phyloP scores from a whole-genome alignment of 2,888 invertebrate species.

The Acleris literana region DNA sequence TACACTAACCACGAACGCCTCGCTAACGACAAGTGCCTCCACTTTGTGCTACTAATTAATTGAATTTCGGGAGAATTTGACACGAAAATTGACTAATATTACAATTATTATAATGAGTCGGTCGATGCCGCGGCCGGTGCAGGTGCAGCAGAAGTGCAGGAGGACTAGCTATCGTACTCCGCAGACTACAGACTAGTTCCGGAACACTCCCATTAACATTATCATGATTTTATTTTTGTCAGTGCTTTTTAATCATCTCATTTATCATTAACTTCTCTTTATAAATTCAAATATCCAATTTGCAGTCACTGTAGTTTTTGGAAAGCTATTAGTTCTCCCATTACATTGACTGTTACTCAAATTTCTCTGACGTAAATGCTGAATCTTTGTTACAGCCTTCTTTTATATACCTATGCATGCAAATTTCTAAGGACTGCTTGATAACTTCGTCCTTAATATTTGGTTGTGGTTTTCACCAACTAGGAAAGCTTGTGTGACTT shows the following conservation, averaged over 20 bases:
- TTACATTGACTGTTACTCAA: no score
- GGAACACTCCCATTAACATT: slow-evolving; percentile 33
- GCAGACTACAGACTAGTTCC: slow-evolving; percentile 62
- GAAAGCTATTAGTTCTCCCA: no score
- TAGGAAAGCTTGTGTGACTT: no score
- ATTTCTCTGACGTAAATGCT: no score
- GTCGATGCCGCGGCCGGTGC: slow-evolving; percentile 29
- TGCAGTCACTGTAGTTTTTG: no score
- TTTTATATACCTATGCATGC: no score
- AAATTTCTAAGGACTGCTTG: no score
- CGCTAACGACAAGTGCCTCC: slow-evolving; percentile 54
- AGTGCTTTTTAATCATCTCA: background rate
- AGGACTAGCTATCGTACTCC: slow-evolving; percentile 74
- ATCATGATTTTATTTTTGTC: slow-evolving; percentile 3
- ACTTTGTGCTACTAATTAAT: slow-evolving; percentile 76
- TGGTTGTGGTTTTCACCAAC: no score
- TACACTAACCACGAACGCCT: slow-evolving; percentile 48
- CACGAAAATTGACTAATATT: slow-evolving; percentile 81
- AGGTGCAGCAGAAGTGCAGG: slow-evolving; percentile 18
- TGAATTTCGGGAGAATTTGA: slow-evolving; percentile 84
- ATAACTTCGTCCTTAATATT: no score
- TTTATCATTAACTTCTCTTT: background rate
- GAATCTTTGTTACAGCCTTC: no score
- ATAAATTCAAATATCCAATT: no score
- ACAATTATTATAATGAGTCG: slow-evolving; percentile 58